These are phyloP conservation scores for Rhadina sibilatrix DNA, from an alignment of 2,113 vertebrate species.

Conservation along the genomic window DNA sequence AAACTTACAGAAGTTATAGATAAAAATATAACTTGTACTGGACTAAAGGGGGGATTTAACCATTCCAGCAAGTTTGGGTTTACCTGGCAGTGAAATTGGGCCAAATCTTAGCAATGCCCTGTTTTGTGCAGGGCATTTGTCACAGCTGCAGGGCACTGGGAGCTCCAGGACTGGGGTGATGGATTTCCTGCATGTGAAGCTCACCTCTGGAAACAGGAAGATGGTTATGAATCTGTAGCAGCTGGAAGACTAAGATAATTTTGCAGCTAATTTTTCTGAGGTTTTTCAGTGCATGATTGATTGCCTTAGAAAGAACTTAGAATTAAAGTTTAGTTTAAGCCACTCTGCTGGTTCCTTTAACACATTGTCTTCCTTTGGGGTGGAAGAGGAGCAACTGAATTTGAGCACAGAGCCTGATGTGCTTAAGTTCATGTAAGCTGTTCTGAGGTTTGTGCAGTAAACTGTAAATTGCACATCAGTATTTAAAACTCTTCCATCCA, in stretches of 20 bases:
- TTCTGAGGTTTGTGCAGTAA: not conserved
- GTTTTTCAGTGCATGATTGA: not conserved
- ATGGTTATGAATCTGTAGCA: not conserved
- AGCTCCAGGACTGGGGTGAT: not conserved
- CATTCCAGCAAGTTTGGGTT: not conserved
- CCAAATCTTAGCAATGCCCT: not conserved
- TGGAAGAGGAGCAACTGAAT: not conserved
- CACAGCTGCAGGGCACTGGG: rapidly evolving
- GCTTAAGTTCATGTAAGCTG: rapidly evolving
- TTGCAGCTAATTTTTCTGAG: not conserved
- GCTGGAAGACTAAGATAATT: constrained; percentile 14
- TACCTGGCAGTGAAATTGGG: not conserved
- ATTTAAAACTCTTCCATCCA: not conserved
- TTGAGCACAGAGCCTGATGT: not conserved
- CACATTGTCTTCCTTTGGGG: not conserved
- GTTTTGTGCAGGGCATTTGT: not conserved
- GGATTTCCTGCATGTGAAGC: not conserved
- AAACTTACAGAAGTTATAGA: not conserved
- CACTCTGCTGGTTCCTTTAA: not conserved
- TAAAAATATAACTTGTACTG: not conserved
- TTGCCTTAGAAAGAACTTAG: not conserved
- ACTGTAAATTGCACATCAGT: not conserved
- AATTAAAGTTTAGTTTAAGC: not conserved
- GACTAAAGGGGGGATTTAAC: not conserved
- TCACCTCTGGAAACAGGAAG: not conserved